phyloP scores from a whole-genome alignment of 2,888 invertebrate genomes.

The Podabrus alpinus region DNA sequence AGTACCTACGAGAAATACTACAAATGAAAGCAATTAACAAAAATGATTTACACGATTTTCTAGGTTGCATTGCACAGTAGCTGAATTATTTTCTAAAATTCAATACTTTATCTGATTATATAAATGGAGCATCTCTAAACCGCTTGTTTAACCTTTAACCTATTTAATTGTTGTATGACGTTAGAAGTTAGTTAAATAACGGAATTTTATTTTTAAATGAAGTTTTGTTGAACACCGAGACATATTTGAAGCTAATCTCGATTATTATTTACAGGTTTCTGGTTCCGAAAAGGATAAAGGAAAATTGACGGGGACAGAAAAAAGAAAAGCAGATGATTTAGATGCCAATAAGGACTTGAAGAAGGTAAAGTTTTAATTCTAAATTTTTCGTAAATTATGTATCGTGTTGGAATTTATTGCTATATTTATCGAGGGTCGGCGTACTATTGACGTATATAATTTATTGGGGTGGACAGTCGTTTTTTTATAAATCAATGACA shows the following conservation, averaged over 20 bases:
- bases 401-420: neutral
- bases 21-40: conserved; percentile 30
- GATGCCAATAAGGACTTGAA: conserved; percentile 84
- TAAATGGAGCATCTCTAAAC: neutral
- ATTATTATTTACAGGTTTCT: conserved; percentile 57
- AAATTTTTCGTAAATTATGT: neutral
- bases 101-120: neutral
- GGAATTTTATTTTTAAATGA: neutral
- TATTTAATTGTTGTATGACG: neutral
- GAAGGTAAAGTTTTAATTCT: conserved; percentile 72
- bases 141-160: neutral
- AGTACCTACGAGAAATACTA: conserved; percentile 27
- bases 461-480: neutral
- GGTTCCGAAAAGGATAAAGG: conserved; percentile 66
- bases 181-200: neutral
- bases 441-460: too few relatives aligned
- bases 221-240: neutral
- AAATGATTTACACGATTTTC: neutral
- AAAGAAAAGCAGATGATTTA: conserved; percentile 81
- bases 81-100: conserved; percentile 1
- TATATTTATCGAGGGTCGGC: neutral
- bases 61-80: conserved; percentile 16
- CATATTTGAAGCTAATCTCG: neutral
- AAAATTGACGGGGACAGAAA: conserved; percentile 71
- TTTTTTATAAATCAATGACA: conserved; percentile 10